Evolutionary conservation across 2,113 vertebrate species (phyloP).

Genomic region (Baryphthengus martii): DNA sequence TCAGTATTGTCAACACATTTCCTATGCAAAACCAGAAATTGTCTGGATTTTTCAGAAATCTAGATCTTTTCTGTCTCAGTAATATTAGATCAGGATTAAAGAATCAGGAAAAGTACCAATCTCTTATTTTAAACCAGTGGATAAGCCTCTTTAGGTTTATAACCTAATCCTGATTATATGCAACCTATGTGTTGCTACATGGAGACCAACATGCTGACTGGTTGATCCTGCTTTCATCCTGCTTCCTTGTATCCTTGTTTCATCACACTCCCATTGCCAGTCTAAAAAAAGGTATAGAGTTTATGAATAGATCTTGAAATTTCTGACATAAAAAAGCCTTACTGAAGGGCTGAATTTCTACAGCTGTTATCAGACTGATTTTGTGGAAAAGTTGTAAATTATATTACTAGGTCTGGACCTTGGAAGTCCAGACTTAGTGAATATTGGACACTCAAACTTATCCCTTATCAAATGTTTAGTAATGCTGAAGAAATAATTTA

Average conservation of each 20-base stretch:
- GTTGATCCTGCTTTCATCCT: not conserved
- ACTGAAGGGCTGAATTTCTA: not conserved
- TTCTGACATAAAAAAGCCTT: not conserved
- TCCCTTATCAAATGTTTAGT: not conserved
- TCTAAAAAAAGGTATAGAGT: not conserved
- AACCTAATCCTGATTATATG: not conserved
- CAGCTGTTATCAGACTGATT: not conserved
- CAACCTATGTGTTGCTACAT: not conserved
- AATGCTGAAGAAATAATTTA: not conserved
- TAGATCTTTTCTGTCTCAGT: not conserved
- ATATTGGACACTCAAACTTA: not conserved
- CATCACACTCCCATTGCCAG: not conserved
- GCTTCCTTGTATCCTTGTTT: not conserved
- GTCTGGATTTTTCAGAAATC: not conserved
- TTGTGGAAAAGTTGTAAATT: not conserved
- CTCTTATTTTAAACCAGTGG: not conserved
- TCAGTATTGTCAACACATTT: not conserved
- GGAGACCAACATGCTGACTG: not conserved
- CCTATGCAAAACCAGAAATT: not conserved
- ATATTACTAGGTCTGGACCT: not conserved
- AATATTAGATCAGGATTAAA: not conserved
- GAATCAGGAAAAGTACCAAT: not conserved
- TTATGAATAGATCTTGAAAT: not conserved
- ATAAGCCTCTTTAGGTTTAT: not conserved
- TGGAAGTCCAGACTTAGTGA: not conserved